Evolutionary conservation across 2,888 invertebrate species (phyloP).

Genomic region (Maniola hyperantus): DNA sequence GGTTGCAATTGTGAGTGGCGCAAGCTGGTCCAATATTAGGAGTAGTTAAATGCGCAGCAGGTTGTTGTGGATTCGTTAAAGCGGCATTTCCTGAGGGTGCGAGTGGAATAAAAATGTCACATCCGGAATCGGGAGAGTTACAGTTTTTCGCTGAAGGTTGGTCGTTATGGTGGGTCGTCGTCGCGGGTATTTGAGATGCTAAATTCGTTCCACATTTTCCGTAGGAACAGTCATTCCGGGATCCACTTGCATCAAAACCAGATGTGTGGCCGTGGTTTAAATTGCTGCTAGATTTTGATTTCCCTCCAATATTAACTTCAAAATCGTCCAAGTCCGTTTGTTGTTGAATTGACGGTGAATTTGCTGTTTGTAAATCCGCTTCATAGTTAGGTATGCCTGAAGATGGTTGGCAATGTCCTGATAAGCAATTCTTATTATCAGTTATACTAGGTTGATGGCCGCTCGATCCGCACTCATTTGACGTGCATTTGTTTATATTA

Average conservation of each 20-base stretch:
- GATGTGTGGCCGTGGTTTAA: not conserved
- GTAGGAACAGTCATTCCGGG: slow-evolving; percentile 14
- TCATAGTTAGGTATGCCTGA: slow-evolving; percentile 4
- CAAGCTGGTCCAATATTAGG: slow-evolving; percentile 56
- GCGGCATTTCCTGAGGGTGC: slow-evolving; percentile 25
- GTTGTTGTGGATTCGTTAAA: slow-evolving; percentile 37
- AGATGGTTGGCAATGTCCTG: slow-evolving; percentile 22
- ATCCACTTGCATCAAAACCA: slow-evolving; percentile 12
- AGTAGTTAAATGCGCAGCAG: slow-evolving; percentile 55
- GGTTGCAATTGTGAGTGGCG: slow-evolving; percentile 43
- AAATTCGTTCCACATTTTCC: slow-evolving; percentile 23
- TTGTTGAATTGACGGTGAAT: slow-evolving; percentile 24
- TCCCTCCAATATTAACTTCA: slow-evolving; percentile 24
- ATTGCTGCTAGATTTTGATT: slow-evolving; percentile 12
- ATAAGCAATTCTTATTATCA: slow-evolving; percentile 14
- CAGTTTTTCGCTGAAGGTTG: slow-evolving; percentile 20
- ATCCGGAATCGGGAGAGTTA: slow-evolving; percentile 23
- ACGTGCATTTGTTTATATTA: slow-evolving; percentile 27
- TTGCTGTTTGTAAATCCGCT: slow-evolving; percentile 21
- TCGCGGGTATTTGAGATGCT: not conserved
- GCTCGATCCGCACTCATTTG: slow-evolving; percentile 26
- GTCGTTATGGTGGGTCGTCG: slow-evolving; percentile 8
- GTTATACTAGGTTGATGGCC: slow-evolving; percentile 14
- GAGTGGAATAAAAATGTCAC: slow-evolving; percentile 35
- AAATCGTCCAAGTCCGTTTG: slow-evolving; percentile 19